A percentile compares a stretch with the other conserved stretches of the same genome.
These are phyloP conservation scores for Macropis europaea DNA, from an alignment of 2,888 invertebrate species.

Conservation along the genomic window DNA sequence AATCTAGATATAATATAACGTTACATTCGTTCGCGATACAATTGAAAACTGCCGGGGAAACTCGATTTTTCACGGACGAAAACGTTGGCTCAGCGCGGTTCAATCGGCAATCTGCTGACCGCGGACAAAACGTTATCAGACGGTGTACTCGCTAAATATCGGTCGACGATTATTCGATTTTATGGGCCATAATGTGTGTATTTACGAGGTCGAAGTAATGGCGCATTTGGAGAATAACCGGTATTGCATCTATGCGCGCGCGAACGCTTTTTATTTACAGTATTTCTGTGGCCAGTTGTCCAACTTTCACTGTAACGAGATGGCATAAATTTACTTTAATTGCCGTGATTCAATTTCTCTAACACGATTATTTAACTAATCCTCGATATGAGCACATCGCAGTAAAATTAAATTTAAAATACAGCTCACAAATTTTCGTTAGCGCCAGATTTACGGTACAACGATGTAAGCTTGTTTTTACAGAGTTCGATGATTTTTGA, in stretches of 20 bases:
- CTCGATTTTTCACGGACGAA: constrained; percentile 13
- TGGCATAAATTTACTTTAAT: not conserved
- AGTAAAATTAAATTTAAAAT: not conserved
- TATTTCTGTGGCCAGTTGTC: too few species aligned
- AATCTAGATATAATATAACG: not conserved
- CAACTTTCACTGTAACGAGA: too few species aligned
- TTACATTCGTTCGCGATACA: constrained; percentile 6
- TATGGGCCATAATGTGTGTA: constrained; percentile 54
- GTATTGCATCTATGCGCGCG: constrained; percentile 10
- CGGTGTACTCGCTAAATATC: constrained; percentile 48
- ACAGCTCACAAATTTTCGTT: too few species aligned
- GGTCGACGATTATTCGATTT: constrained; percentile 62
- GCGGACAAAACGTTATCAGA: constrained; percentile 57
- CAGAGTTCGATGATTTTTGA: too few species aligned
- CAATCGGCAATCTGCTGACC: constrained; percentile 60
- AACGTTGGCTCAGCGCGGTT: constrained; percentile 31
- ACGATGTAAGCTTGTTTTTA: too few species aligned
- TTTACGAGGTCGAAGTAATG: constrained; percentile 54
- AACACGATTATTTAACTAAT: not conserved
- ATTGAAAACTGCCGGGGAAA: not conserved
- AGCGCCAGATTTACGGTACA: too few species aligned
- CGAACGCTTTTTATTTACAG: constrained; percentile 38
- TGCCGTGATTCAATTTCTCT: constrained; percentile 28
- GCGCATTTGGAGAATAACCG: constrained; percentile 42
- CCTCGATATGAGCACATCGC: not conserved